Evolutionary conservation across 2,888 invertebrate genomes (phyloP), one percentile per base, ranked within the genome.

Genomic region (Lysandra coridon): DNA sequence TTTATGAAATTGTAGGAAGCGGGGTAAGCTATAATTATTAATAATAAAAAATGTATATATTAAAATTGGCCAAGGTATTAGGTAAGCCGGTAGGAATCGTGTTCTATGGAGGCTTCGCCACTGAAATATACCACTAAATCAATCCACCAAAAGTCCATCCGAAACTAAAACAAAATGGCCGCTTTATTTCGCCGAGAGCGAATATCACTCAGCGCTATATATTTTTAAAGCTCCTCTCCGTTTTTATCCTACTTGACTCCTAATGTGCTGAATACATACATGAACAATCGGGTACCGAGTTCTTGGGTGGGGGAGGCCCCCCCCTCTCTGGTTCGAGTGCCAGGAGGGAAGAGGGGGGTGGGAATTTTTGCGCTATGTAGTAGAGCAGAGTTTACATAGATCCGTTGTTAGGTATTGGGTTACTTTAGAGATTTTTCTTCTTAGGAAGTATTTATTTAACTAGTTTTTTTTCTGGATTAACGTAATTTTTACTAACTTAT

Each of bases 211-310:
- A 88, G 89, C 87, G 85, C 85, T 85, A 88, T 90, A 90, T 92
- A 92, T 92, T 90, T 92, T 90, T 89, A 90, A 89, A 92, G 91
- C 92, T 76, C 90, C 91, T 91, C 90, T 90, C 91, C 90, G 94
- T 94, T 94, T 94, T 94, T 93, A 95, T 95, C 95, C 95, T 95
- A 95, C 95, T 95, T 95, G 95, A 95, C 95, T 95, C 93, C 91
- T 96, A 96, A 96, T 96, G 96, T 96, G 96, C 95, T 96, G 96
- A 96, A 96, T 96, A 95, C 96, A 96, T 96, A 96, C 96, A 96
- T 96, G 95, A 95, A 95, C 96, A 96, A 95, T 93, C 88, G 92
- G 86, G 90, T 85, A 87, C 88, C 89, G 91, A 88, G 91, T 87
- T 89, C 88, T 86, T 83, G 84, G 87, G 84, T 78, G 77, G 80